A percentile compares a stretch with the other conserved stretches of the same genome.
Conservation (phyloP, 2,888 invertebrate genomes). For the Mythimna albipuncta region DNA sequence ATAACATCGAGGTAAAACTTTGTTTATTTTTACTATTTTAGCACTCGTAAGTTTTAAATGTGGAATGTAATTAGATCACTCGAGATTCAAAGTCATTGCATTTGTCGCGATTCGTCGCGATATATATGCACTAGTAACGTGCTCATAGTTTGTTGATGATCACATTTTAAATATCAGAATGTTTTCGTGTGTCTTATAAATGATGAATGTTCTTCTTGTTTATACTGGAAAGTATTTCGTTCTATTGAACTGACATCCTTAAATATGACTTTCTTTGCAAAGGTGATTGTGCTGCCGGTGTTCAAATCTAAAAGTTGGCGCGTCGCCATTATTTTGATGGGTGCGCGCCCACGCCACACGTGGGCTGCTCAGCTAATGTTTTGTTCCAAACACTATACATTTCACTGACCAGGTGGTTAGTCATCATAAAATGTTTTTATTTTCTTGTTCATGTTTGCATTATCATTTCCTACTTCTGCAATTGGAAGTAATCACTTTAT, state of each 20-base stretch:
- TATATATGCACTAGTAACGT: constrained; percentile 35
- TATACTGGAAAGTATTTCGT: constrained; percentile 64
- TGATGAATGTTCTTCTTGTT: constrained; percentile 50
- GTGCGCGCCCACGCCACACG: constrained; percentile 75
- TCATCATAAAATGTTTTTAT: constrained; percentile 67
- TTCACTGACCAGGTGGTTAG: constrained; percentile 72
- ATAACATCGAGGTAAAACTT: constrained; percentile 84
- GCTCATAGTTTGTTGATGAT: constrained; percentile 35
- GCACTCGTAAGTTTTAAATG: constrained; percentile 33
- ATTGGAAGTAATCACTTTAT: constrained; percentile 19
- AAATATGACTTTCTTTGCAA: constrained; percentile 80
- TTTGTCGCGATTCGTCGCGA: constrained; percentile 56
- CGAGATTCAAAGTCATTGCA: constrained; percentile 66
- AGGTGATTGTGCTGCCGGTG: constrained; percentile 86
- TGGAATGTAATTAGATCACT: constrained; percentile 54
- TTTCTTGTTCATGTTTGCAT: constrained; percentile 48
- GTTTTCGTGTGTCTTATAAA: constrained; percentile 8
- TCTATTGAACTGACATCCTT: constrained; percentile 70
- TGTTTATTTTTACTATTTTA: constrained; percentile 43
- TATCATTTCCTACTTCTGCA: constrained; percentile 34
- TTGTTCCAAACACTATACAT: constrained; percentile 75
- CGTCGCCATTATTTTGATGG: constrained; percentile 89
- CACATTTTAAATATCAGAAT: constrained; percentile 13
- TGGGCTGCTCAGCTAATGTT: constrained; percentile 82
- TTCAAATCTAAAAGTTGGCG: constrained; percentile 82